These are phyloP conservation scores for Eremophila alpestris DNA, from an alignment of 2,797 vertebrate species.

Conservation along the genomic window DNA sequence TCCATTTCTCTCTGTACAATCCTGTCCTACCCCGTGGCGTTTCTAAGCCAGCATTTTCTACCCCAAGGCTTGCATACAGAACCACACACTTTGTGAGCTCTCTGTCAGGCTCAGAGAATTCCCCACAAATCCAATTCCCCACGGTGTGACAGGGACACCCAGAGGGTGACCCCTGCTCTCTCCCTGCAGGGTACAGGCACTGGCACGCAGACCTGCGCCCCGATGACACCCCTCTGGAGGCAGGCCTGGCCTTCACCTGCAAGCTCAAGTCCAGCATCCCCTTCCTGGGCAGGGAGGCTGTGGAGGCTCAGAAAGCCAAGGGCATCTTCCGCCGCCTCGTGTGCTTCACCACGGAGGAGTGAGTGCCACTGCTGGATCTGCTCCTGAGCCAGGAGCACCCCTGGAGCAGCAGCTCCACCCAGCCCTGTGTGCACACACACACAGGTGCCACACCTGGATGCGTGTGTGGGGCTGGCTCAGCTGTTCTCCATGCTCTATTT, in stretches of 20 bases:
- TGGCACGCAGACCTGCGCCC: slow-evolving; percentile 94
- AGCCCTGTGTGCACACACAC: not conserved
- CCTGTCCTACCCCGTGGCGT: no score
- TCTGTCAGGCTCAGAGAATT: no score
- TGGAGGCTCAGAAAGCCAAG: slow-evolving; percentile 84
- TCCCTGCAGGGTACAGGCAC: slow-evolving; percentile 87
- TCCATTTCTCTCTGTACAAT: no score
- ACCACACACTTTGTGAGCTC: no score
- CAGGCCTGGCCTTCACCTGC: slow-evolving; percentile 92
- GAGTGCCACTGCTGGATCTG: slow-evolving; percentile 43
- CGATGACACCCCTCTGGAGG: slow-evolving; percentile 90
- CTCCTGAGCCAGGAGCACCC: fast-evolving
- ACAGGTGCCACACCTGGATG: fast-evolving
- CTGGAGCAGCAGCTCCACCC: not conserved
- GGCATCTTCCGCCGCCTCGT: slow-evolving; percentile 87
- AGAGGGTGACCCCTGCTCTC: fast-evolving
- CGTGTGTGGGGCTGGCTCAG: fast-evolving
- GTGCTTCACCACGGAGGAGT: slow-evolving; percentile 93
- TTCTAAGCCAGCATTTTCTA: no score
- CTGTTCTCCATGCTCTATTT: slow-evolving; percentile 5
- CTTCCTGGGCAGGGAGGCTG: slow-evolving; percentile 87
- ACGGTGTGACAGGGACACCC: not conserved
- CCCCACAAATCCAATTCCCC: no score
- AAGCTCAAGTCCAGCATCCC: slow-evolving; percentile 86
- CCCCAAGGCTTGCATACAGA: no score